Evolutionary conservation across 2,888 invertebrate species (phyloP).

Genomic region (Polydesmus complanatus): DNA sequence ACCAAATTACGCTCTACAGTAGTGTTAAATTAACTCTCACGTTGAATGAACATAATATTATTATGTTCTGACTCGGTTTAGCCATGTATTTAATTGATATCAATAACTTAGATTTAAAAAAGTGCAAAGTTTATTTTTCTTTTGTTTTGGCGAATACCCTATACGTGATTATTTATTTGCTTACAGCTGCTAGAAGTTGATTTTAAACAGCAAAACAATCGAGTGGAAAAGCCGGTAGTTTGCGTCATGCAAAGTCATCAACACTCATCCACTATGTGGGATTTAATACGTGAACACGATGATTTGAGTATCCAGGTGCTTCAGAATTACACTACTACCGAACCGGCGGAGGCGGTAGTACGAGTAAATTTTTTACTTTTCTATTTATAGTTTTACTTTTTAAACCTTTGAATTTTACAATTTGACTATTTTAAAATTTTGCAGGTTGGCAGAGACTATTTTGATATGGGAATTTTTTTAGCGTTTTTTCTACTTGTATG

Average conservation of each 20-base stretch:
- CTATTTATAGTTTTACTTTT: too few species aligned
- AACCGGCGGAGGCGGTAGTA: not conserved
- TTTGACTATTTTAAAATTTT: not conserved
- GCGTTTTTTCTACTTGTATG: constrained; percentile 17
- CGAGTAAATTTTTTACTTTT: not conserved
- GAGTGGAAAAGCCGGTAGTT: not conserved
- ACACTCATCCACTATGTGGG: not conserved
- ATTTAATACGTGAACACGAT: not conserved
- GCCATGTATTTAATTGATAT: not conserved
- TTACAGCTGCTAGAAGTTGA: not conserved
- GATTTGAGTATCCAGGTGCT: not conserved
- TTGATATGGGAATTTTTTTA: constrained; percentile 18
- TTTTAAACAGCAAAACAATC: not conserved
- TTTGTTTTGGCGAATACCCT: too few species aligned
- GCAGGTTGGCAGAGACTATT: constrained; percentile 12
- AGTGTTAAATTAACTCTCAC: too few species aligned
- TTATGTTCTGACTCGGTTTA: not conserved
- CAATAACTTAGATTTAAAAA: too few species aligned
- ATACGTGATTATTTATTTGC: not conserved
- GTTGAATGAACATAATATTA: not conserved
- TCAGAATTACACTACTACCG: not conserved
- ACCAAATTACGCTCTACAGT: too few species aligned
- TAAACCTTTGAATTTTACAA: constrained; percentile 2
- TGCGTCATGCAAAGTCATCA: not conserved
- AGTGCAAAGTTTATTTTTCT: too few species aligned